These are phyloP conservation scores for Phymorhynchus buccinoides DNA, from an alignment of 1,140 invertebrate genomes.

Conservation along the genomic window DNA sequence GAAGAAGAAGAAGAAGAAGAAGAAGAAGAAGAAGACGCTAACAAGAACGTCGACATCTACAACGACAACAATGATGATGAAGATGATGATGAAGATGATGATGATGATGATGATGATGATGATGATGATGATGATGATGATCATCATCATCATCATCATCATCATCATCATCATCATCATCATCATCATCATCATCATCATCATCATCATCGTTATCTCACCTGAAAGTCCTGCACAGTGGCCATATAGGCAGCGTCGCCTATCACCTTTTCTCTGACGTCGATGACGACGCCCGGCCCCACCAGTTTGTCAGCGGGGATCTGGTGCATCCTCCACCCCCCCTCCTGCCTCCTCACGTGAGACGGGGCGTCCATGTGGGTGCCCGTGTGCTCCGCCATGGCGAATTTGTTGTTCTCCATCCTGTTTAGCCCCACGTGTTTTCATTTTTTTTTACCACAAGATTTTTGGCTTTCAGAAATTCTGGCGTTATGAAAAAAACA, in stretches of 20 bases:
- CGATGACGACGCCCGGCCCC: slow-evolving; percentile 52
- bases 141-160: not conserved
- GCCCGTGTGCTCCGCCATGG: slow-evolving; percentile 38
- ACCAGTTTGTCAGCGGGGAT: slow-evolving; percentile 50
- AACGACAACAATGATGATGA: no score
- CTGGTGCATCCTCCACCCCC: slow-evolving; percentile 45
- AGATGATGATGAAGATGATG: no score
- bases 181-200: no score
- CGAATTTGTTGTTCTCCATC: slow-evolving; percentile 41
- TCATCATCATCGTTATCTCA: not conserved
- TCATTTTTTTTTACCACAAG: no score
- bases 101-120: no score
- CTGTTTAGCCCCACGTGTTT: no score
- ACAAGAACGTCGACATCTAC: no score
- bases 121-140: not conserved
- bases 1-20: no score
- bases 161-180: no score
- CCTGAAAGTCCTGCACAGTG: not conserved
- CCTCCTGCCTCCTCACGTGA: slow-evolving; percentile 50
- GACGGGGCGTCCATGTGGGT: slow-evolving; percentile 51
- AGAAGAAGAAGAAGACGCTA: no score
- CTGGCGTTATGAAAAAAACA: no score
- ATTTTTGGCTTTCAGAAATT: no score
- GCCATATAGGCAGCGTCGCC: not conserved
- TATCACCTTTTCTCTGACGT: slow-evolving; percentile 41